phyloP scores from a whole-genome alignment of 2,113 vertebrate species.

The rabbit (Oryctolagus cuniculus) region mOryCun1.1 NC_091447.1:25805001-25805500 shows the following conservation, averaged over 20 bases:
- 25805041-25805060: background rate
- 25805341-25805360: background rate
- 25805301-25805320: background rate
- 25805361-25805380: background rate
- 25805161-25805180: background rate
- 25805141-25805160: background rate
- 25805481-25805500: background rate
- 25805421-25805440: background rate
- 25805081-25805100: background rate
- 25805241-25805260: background rate
- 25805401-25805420: background rate
- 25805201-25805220: background rate
- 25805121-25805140: background rate
- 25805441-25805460: background rate
- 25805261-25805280: constrained; percentile 16
- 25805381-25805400: background rate
- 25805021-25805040: background rate
- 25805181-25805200: background rate
- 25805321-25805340: background rate
- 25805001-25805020: background rate
- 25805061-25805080: background rate
- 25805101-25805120: background rate
- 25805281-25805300: background rate
- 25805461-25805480: background rate
- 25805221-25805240: background rate